Conservation (phyloP, 2,888 invertebrate genomes). For the Drosophila engyochracea region DNA sequence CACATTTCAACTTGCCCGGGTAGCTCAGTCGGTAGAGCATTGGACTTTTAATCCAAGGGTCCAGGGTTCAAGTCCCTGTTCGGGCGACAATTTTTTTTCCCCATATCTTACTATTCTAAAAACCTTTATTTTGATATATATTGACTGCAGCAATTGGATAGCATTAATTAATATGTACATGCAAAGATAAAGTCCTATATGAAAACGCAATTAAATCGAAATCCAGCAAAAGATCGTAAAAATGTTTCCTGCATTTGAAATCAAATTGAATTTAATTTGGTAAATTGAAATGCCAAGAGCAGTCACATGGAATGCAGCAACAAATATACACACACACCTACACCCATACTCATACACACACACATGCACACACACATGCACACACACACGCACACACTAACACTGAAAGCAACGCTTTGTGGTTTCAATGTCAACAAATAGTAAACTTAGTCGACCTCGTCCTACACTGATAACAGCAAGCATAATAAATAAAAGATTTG, state of each 20-base stretch:
- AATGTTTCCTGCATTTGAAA: slow-evolving; percentile 11
- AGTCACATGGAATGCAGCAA: slow-evolving; percentile 18
- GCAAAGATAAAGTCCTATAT: background rate
- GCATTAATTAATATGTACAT: background rate
- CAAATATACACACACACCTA: background rate
- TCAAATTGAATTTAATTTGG: slow-evolving; percentile 13
- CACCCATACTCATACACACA: background rate
- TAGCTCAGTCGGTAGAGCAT: slow-evolving; percentile 86
- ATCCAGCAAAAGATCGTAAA: background rate
- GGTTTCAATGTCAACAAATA: slow-evolving; percentile 33
- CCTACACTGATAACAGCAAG: background rate
- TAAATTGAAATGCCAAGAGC: slow-evolving; percentile 33
- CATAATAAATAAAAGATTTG: background rate
- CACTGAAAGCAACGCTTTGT: slow-evolving; percentile 9
- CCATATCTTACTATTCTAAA: background rate
- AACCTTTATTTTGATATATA: background rate
- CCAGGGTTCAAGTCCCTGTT: slow-evolving; percentile 86
- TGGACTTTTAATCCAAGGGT: slow-evolving; percentile 86
- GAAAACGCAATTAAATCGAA: background rate
- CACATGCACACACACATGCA: background rate
- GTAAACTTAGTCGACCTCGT: background rate
- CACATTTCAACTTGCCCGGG: slow-evolving; percentile 33
- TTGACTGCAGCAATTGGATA: background rate
- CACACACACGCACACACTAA: background rate
- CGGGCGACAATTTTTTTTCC: slow-evolving; percentile 62